Conservation (phyloP, 2,797 vertebrate species). For the Amniataba percoides region DNA sequence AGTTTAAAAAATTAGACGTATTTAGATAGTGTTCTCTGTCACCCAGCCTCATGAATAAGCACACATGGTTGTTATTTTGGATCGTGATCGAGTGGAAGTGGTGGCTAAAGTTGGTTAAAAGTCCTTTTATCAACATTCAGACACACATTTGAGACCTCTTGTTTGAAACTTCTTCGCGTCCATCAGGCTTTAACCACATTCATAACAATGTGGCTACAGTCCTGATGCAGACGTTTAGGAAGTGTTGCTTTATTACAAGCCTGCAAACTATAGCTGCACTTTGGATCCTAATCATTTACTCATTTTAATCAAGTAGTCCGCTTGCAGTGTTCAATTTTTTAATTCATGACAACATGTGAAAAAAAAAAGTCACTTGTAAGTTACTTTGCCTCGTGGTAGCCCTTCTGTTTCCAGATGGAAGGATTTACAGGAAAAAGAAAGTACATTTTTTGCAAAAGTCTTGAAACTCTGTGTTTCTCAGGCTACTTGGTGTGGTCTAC, state of each 20-base stretch:
- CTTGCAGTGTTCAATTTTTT: no score
- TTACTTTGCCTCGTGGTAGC: no score
- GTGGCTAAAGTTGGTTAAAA: not conserved
- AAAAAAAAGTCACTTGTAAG: no score
- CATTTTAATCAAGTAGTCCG: no score
- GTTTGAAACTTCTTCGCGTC: conserved; percentile 1
- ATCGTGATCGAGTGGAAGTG: not conserved
- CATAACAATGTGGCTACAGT: not conserved
- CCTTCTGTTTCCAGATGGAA: no score
- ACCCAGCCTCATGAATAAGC: conserved; percentile 2
- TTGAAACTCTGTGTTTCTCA: no score
- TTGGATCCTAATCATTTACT: not conserved
- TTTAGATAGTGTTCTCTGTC: not conserved
- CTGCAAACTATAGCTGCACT: not conserved
- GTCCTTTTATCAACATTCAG: not conserved
- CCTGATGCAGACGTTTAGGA: conserved; percentile 7
- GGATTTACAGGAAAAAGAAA: no score
- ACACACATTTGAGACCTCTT: conserved; percentile 1
- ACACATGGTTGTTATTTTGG: conserved; percentile 13
- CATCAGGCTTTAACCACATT: not conserved
- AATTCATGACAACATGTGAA: no score
- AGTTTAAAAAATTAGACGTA: not conserved
- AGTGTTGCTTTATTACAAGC: not conserved
- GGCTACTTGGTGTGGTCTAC: no score
- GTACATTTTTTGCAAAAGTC: no score